Conservation (phyloP, 2,888 invertebrate species). For the Brassicogethes aeneus region DNA sequence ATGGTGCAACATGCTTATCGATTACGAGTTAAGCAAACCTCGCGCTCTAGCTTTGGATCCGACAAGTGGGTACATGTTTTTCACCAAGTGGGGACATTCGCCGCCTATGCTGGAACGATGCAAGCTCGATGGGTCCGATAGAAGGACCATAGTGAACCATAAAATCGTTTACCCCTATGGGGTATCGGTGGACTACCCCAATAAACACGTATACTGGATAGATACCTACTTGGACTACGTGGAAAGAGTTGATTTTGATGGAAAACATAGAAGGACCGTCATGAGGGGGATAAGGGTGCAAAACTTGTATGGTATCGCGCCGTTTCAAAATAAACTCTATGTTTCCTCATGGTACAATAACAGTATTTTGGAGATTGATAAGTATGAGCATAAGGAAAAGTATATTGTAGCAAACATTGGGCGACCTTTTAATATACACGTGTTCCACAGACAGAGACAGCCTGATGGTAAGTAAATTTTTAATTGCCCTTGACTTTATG, state of each 20-base stretch:
- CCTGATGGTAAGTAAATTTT: constrained; percentile 56
- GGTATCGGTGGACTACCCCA: constrained; percentile 62
- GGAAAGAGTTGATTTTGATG: constrained; percentile 70
- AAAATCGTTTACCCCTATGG: constrained; percentile 73
- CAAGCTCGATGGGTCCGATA: constrained; percentile 54
- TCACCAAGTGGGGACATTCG: constrained; percentile 63
- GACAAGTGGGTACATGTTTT: constrained; percentile 64
- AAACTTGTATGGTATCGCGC: constrained; percentile 59
- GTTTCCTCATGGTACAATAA: constrained; percentile 63
- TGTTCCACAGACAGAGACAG: constrained; percentile 70
- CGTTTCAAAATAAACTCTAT: constrained; percentile 67
- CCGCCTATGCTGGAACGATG: constrained; percentile 56
- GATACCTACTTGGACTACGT: constrained; percentile 73
- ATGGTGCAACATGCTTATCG: constrained; percentile 61
- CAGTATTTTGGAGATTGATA: constrained; percentile 53
- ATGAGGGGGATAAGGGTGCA: constrained; percentile 48
- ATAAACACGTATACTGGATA: constrained; percentile 67
- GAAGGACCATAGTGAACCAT: constrained; percentile 50
- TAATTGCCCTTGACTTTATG: too few species aligned
- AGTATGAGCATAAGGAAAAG: constrained; percentile 44
- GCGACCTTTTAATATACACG: constrained; percentile 56
- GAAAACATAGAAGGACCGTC: constrained; percentile 54
- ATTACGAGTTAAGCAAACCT: constrained; percentile 53
- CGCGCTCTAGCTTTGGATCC: constrained; percentile 74
- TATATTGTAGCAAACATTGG: constrained; percentile 45